Evolutionary conservation across 2,888 invertebrate species (phyloP).

Genomic region (Camponotus fellah): DNA sequence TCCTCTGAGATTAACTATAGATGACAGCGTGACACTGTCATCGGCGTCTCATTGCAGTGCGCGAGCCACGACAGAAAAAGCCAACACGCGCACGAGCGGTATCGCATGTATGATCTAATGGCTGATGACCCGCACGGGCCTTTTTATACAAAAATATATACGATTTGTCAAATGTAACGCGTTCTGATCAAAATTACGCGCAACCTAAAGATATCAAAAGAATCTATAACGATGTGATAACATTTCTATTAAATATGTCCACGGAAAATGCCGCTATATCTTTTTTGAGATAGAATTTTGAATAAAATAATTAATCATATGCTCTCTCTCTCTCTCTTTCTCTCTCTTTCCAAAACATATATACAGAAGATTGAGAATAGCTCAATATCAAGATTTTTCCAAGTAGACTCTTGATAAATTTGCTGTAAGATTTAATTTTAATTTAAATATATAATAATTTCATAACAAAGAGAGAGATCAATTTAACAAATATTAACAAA

Average conservation of each 20-base stretch:
- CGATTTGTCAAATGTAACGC: too few relatives aligned
- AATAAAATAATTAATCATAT: background rate
- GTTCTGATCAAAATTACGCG: background rate
- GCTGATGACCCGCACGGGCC: constrained; percentile 4
- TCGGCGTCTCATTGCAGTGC: constrained; percentile 69
- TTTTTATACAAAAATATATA: too few relatives aligned
- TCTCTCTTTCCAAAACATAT: background rate
- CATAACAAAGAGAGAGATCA: background rate
- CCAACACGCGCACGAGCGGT: constrained; percentile 67
- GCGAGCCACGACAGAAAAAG: constrained; percentile 61
- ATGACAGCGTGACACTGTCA: constrained; percentile 70
- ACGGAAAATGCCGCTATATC: background rate
- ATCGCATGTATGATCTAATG: background rate
- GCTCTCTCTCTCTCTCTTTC: too few relatives aligned
- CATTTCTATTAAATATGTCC: constrained; percentile 3
- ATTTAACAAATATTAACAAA: background rate
- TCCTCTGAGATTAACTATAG: constrained; percentile 85
- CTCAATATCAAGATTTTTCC: background rate
- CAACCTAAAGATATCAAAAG: background rate
- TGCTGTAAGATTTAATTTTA: background rate
- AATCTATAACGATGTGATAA: background rate
- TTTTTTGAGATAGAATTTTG: background rate
- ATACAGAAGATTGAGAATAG: background rate
- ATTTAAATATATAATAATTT: constrained; percentile 15
- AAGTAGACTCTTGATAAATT: background rate